Evolutionary conservation across 2,113 vertebrate species (phyloP), one percentile per base, ranked within the genome.

Genomic region (Brienomyrus longianalis): DNA sequence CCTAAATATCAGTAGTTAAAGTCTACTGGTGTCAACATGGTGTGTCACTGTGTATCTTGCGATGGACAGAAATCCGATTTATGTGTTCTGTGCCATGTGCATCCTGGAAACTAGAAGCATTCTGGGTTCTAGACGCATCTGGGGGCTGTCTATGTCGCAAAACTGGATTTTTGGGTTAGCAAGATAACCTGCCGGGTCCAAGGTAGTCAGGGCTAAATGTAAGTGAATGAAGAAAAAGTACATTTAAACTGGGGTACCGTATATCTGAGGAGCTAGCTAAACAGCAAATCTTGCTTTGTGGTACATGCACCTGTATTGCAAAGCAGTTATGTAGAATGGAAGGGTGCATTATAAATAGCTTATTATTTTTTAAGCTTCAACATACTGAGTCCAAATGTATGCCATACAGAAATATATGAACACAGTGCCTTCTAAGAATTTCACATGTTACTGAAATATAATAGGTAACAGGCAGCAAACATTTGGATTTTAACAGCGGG

Each of bases 401-500:
- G 59, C 59, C 59, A 10, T 66, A 27, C 59, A 27, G 59, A 66
- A 43, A 83, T 6, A 21, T 47, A 83, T 83, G 77, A 43, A 45
- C 45, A 50, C 48, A 9, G 35, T 27, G 0, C 48, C 84, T 11
- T 15, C 52, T 50, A 13, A 19, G 21, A 59, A 23, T 23, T 23
- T 59, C 54, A 21, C 54, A 59, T 21, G 70, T 74, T 74, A 48
- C 10, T 43, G 70, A 39, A 84, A n/a, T 59, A 31, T 15, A 43
- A 86, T 50, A 59, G 31, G 5, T 74, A 50, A 88, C 13, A 56
- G 35, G 59, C 51, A 21, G 35, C 56, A 77, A 90, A 74, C 43
- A 87, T 83, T 88, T 90, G 51, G 51, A 88, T 88, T 83, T 88
- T 90, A 45, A 87, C 66, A 74, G 84, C 2, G 43, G 89, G 47